Evolutionary conservation across 1,140 invertebrate species (phyloP).

Genomic region (Pachypeltis micranthus): DNA sequence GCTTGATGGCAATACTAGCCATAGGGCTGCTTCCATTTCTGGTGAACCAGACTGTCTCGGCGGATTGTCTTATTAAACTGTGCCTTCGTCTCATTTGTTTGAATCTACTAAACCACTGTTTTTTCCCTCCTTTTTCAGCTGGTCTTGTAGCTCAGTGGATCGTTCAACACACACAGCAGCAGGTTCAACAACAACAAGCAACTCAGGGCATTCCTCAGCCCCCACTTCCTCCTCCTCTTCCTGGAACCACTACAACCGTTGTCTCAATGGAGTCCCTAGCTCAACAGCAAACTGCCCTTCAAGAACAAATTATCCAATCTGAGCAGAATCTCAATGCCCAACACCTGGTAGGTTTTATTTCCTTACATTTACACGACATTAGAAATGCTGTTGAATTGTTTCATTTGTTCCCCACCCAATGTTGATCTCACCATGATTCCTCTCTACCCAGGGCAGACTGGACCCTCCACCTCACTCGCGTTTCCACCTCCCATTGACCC

Average conservation of each 20-base stretch:
- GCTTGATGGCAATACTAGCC: too few relatives aligned
- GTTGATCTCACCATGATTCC: too few relatives aligned
- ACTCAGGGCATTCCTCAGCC: slow-evolving; percentile 12
- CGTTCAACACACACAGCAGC: slow-evolving; percentile 19
- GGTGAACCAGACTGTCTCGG: too few relatives aligned
- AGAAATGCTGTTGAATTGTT: too few relatives aligned
- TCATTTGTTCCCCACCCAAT: too few relatives aligned
- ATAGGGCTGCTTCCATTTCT: too few relatives aligned
- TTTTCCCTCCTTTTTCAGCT: neutral
- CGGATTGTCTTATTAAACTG: neutral
- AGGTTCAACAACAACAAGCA: slow-evolving; percentile 15
- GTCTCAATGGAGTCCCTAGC: slow-evolving; percentile 23
- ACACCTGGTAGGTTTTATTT: slow-evolving; percentile 69
- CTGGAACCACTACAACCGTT: neutral
- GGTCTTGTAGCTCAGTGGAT: slow-evolving; percentile 1
- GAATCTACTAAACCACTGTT: too few relatives aligned
- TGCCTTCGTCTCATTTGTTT: neutral
- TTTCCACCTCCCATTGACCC: too few relatives aligned
- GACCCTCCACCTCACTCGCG: too few relatives aligned
- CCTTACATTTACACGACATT: too few relatives aligned
- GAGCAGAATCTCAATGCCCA: slow-evolving; percentile 89
- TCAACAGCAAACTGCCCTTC: slow-evolving; percentile 61
- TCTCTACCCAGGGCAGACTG: too few relatives aligned
- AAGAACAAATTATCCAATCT: slow-evolving; percentile 87
- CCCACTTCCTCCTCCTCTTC: slow-evolving; percentile 23